Conservation (phyloP, 2,113 vertebrate species). For the Panurus biarmicus region DNA sequence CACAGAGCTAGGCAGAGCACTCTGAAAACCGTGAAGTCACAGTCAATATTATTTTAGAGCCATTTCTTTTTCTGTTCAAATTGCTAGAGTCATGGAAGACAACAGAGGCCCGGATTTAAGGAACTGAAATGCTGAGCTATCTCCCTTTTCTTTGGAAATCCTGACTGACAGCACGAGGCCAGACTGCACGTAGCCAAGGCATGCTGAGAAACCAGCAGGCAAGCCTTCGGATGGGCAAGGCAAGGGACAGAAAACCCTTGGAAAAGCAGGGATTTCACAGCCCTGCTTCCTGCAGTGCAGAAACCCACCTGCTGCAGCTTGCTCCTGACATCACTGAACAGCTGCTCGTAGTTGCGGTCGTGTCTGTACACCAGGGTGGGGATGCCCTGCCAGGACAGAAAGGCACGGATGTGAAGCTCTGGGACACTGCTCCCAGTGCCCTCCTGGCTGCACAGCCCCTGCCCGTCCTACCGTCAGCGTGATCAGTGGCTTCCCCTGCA, state of each 20-base stretch:
- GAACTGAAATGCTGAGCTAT: background rate
- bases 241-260: background rate
- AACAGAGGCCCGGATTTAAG: background rate
- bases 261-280: background rate
- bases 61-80: background rate
- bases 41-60: background rate
- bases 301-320: constrained; percentile 82
- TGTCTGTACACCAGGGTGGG: constrained; percentile 85
- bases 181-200: background rate
- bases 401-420: background rate
- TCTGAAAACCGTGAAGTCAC: constrained; percentile 54
- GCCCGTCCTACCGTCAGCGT: constrained; percentile 70
- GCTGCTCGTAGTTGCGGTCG: constrained; percentile 86
- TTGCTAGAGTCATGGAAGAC: background rate
- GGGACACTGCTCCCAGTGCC: background rate
- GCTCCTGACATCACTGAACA: constrained; percentile 78
- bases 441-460: background rate
- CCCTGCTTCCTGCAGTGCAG: background rate
- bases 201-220: background rate
- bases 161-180: background rate
- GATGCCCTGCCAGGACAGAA: constrained; percentile 75
- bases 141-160: background rate
- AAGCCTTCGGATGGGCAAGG: background rate
- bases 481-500: constrained; percentile 88
- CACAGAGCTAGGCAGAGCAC: constrained; percentile 71